Base-by-base conservation (phyloP, 2,113 vertebrate genomes). In the Otus sunia region DNA sequence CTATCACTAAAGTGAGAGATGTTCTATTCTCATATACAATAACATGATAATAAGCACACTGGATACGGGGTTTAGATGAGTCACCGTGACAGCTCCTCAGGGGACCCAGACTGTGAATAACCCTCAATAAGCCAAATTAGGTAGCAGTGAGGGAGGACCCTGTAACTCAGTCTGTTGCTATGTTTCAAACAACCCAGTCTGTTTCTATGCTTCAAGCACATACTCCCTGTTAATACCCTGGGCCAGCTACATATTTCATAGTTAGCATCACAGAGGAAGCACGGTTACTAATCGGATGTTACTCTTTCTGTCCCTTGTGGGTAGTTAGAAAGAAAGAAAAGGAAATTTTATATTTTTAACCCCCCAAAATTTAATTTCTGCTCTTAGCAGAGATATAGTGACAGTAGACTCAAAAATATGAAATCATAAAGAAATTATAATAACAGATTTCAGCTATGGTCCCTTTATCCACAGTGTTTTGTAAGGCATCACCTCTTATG, bases 211-310 rank as follows among this genome's bases (percentile, higher is more conserved):
- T 88, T 86, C 60, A 10, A 50, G 64, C 64, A 71, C 68, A 94
- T 43, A 81, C 14, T 95, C 86, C 15, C 67, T 55, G 52, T 56
- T 78, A 85, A 55, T 39, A 59, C 8, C 14, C 88, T 36, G 81
- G 62, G 94, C 92, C 90, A 96, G 88, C 81, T 76, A 96, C 85
- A 96, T 96, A 93, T 86, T 96, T 97, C 90, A 92, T 45, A 58
- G 96, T 88, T 94, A 90, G 88, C 88, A 96, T 96, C 96, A 96
- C 90, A 91, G 91, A 82, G 86, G 91, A 91, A 95, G 43, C 0
- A 2, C 6, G 27, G 68, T 96, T 96, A 78, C 89, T 94, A 96
- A 94, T 94, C 16, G 1, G 84, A 96, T 94, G 73, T 91, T 96
- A 20, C 87, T 91, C 29, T 80, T 39, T 83, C 50, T 83, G 45